Base-by-base conservation (phyloP, 2,888 invertebrate species). In the Agriopis aurantiaria region DNA sequence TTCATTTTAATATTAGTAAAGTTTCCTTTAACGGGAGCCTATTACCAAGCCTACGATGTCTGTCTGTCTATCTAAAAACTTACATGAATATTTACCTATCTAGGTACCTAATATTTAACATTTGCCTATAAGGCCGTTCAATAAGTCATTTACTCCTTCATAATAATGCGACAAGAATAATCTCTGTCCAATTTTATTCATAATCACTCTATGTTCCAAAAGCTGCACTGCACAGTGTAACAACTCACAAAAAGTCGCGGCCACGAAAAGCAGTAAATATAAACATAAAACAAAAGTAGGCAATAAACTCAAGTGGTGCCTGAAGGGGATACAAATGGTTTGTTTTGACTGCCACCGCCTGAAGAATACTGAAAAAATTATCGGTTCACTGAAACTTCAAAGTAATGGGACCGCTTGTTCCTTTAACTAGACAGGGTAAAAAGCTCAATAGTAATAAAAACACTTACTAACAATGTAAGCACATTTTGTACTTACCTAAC, bases 301-400 rank as follows among this genome's bases (percentile, higher is more conserved):
- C 80, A 81, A 86, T 90, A 89, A 88, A 88, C 84, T 93, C 91
- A 88, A 94, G 94, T 92, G 92, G 89, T 78, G 84, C 83, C 85
- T 81, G 67, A 88, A 90, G 88, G 81, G 84, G 85, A 78, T 84
- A 85, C 88, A 89, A 94, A 94, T 85, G 93, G 93, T 94, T 94
- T 94, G 94, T 94, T 94, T 89, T 92, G 93, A 92, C 92, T 93
- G 85, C 89, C 84, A 82, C 78, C 80, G 79, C 71, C 77, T 88
- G 82, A 82, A 89, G 88, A 85, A 82, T 81, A 85, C 82, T 83
- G 12, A 85, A 89, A 89, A 90, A 88, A 78, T 89, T 90, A 91
- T 92, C 91, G 82, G 80, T 71, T 72, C 71, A 79, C 81, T 84
- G 78, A 82, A 83, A 86, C 88, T 85, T 92, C 90, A 91, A 91